Evolutionary conservation across 1,140 invertebrate genomes (phyloP).

Genomic region (Chrysoperla carnea): DNA sequence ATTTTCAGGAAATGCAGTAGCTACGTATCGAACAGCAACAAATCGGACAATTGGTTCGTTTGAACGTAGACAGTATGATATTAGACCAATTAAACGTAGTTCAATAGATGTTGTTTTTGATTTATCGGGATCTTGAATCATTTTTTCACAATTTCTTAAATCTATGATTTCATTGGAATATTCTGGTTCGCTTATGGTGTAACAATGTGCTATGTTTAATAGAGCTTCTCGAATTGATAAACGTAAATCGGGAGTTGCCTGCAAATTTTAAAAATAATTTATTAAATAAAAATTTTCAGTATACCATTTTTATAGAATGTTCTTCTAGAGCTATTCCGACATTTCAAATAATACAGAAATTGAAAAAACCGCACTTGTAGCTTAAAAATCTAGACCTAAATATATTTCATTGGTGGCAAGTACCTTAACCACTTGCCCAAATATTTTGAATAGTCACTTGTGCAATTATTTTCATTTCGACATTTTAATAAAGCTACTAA

Average conservation of each 20-base stretch:
- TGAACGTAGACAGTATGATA: conserved; percentile 37
- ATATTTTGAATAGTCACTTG: no score
- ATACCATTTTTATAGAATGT: no score
- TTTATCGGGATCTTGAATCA: conserved; percentile 17
- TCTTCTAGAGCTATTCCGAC: no score
- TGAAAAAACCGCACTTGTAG: no score
- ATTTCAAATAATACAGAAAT: no score
- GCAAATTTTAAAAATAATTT: neutral
- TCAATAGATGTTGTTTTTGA: conserved; percentile 8
- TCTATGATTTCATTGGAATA: conserved; percentile 17
- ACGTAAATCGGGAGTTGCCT: conserved; percentile 33
- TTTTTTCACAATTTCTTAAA: conserved; percentile 7
- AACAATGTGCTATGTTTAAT: conserved; percentile 49
- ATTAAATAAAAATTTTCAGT: no score
- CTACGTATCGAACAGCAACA: conserved; percentile 65
- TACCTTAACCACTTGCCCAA: no score
- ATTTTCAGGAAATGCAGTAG: conserved; percentile 59
- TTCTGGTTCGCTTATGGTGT: conserved; percentile 17
- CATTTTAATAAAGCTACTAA: no score
- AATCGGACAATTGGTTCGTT: conserved; percentile 55
- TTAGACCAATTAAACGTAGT: conserved; percentile 20
- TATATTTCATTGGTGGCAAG: no score
- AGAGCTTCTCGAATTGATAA: conserved; percentile 51
- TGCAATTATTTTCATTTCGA: no score
- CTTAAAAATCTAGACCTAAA: no score